A percentile compares a stretch with the other conserved stretches of the same genome.
Evolutionary conservation across 1,140 invertebrate genomes (phyloP).

Genomic region (Calycopis cecrops): DNA sequence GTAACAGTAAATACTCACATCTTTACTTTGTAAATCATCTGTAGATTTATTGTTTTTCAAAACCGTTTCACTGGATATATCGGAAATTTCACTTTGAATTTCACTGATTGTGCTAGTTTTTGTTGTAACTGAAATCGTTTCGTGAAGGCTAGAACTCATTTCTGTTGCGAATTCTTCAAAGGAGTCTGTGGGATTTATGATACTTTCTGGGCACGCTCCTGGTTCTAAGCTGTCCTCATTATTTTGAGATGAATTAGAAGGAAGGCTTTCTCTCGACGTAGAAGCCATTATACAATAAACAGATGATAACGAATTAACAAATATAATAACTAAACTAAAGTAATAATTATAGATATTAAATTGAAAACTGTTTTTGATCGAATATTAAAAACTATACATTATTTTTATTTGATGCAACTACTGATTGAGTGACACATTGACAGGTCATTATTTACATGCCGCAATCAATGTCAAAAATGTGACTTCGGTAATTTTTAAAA

Average conservation of each 20-base stretch:
- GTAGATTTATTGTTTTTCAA: constrained; percentile 50
- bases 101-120: constrained; percentile 74
- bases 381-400: constrained; percentile 4
- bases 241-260: constrained; percentile 26
- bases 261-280: constrained; percentile 48
- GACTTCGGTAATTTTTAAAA: no score
- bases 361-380: not conserved
- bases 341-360: not conserved
- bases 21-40: constrained; percentile 58
- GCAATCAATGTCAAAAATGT: not conserved
- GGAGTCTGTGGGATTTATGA: constrained; percentile 81
- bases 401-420: not conserved
- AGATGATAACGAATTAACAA: no score
- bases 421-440: not conserved
- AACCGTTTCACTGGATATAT: constrained; percentile 42
- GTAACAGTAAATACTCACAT: constrained; percentile 36
- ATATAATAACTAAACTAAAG: no score
- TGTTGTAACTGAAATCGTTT: constrained; percentile 58
- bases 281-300: constrained; percentile 43
- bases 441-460: not conserved
- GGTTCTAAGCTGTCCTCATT: constrained; percentile 45
- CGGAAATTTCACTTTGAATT: constrained; percentile 74
- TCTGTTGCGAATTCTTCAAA: constrained; percentile 82
- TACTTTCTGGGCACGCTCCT: constrained; percentile 74
- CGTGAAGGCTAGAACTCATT: constrained; percentile 78